Evolutionary conservation across 1,140 invertebrate species (phyloP), one percentile per base, ranked within the genome.

Genomic region (Pentalonia nigronervosa): DNA sequence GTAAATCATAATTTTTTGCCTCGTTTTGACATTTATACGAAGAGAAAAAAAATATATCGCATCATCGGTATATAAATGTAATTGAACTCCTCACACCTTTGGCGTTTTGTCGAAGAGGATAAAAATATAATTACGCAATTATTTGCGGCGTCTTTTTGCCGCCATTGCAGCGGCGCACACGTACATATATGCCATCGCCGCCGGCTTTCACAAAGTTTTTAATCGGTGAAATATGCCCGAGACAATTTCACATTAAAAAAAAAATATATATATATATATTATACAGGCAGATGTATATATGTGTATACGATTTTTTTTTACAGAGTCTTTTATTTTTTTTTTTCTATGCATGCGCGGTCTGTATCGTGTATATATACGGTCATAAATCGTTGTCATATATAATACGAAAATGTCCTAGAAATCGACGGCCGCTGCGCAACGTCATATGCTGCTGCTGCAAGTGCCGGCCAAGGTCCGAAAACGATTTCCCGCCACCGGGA

Each of bases 51-150:
- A 47, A 60, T 41, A 41, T 4, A 67, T 91, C 36, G 45, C 47
- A 92, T 50, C n/a, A 76, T 20, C 21, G 30, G n/a, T 48, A 34
- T 41, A 47, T 23, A 30, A 30, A 67, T 67, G 83, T 92, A 92
- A 92, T 92, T 92, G 91, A 92, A 48, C 91, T 92, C 76, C 91
- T 92, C 91, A 92, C 91, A 92, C 91, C 91, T 92, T 83, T 45
- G 41, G 84, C 41, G 45, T 86, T 45, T 76, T 83, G 88, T 56
- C 48, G 91, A 50, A 53, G 91, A 92, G 47, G 67, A 92, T 92
- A 92, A 48, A 92, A 92, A 83, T 53, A 83, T 92, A 92, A 92
- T 92, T 84, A 92, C 60, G 67, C 76, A 92, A 92, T 92, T 92
- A 92, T 92, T 50, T 47, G 91, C 91, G 91, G 91, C 91, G 67